phyloP scores from a whole-genome alignment of 37 sponge, comb jelly and placozoan species.

The Axinella damicornis region DNA sequence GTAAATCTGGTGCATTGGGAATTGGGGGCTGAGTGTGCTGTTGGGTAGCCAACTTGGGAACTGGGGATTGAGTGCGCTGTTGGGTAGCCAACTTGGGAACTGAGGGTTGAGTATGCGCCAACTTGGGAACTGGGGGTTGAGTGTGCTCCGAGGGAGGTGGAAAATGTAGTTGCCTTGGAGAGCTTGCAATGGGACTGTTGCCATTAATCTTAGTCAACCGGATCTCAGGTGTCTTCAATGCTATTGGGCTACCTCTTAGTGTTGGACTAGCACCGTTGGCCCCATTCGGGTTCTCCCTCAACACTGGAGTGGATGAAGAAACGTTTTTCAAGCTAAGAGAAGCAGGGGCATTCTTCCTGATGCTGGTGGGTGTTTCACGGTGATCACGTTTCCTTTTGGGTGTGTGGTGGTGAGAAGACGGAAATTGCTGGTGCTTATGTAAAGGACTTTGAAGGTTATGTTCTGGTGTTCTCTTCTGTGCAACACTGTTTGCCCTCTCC shows the following conservation, averaged over 20 bases:
- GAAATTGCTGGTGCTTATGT: no score
- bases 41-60: neutral
- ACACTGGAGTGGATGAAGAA: no score
- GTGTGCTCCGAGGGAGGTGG: neutral
- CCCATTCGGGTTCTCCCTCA: neutral
- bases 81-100: neutral
- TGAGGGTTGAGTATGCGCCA: neutral
- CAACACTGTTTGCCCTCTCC: no score
- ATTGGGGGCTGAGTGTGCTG: neutral
- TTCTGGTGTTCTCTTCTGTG: no score
- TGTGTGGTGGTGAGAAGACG: no score
- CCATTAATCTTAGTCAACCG: neutral
- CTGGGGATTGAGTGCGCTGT: neutral
- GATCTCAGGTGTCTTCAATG: slow-evolving; percentile 4
- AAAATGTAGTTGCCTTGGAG: neutral
- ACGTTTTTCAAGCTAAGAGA: no score
- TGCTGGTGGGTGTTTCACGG: no score
- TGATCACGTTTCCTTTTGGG: no score
- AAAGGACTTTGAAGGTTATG: no score
- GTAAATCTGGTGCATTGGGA: neutral
- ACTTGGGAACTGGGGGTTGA: neutral
- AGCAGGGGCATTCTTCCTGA: no score
- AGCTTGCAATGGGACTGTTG: neutral
- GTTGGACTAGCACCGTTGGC: neutral
- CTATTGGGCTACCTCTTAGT: neutral